Conservation (phyloP, 1,140 invertebrate species). For the Tenebrio molitor region DNA sequence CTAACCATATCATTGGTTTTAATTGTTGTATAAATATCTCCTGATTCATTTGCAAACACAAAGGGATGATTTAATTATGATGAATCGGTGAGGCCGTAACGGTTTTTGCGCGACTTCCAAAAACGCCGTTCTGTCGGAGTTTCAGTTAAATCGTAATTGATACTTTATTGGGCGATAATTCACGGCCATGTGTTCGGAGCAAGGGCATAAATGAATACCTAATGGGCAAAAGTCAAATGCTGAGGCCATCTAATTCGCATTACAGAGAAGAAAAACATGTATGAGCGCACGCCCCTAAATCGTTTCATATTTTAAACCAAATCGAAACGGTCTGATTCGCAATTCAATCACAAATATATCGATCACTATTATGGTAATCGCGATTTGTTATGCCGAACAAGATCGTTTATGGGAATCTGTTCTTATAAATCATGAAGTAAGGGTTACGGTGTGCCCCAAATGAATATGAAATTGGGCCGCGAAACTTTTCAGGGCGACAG, state of each 20-base stretch:
- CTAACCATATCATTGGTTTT: slow-evolving; percentile 42
- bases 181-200: slow-evolving; percentile 35
- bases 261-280: slow-evolving; percentile 22
- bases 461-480: slow-evolving; percentile 44
- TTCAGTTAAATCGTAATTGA: slow-evolving; percentile 45
- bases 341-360: slow-evolving; percentile 47
- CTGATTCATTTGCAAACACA: slow-evolving; percentile 25
- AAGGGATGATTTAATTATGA: slow-evolving; percentile 34
- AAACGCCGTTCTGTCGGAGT: background rate
- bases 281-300: slow-evolving; percentile 40
- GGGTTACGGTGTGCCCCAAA: slow-evolving; percentile 35
- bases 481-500: slow-evolving; percentile 2
- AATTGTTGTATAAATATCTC: slow-evolving; percentile 42
- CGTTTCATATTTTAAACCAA: slow-evolving; percentile 40
- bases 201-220: slow-evolving; percentile 39
- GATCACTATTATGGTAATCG: slow-evolving; percentile 47
- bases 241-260: slow-evolving; percentile 41
- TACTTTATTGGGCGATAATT: slow-evolving; percentile 45
- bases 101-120: slow-evolving; percentile 6
- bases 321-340: slow-evolving; percentile 45
- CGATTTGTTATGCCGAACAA: slow-evolving; percentile 42
- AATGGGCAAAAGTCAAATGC: slow-evolving; percentile 33
- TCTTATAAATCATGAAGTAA: slow-evolving; percentile 39
- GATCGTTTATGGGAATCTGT: slow-evolving; percentile 44
- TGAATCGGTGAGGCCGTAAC: slow-evolving; percentile 4